Percentiles rank a stretch among this genome's conserved stretches.
These are phyloP conservation scores for Fulica atra DNA, from an alignment of 2,113 vertebrate genomes.

Conservation along the genomic window DNA sequence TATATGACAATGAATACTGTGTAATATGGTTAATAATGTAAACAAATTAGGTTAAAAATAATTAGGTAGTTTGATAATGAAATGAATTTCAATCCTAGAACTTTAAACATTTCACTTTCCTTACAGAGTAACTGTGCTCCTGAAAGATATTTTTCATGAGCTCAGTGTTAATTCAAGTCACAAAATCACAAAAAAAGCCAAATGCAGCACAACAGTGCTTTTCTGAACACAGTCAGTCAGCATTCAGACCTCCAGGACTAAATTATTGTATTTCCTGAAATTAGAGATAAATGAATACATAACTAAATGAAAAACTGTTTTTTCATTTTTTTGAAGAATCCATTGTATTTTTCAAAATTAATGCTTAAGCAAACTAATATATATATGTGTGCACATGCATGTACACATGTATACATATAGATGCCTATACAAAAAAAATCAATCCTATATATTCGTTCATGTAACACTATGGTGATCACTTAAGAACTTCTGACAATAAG, in stretches of 20 bases:
- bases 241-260: not conserved
- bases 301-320: not conserved
- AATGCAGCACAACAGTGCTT: not conserved
- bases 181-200: not conserved
- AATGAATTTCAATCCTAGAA: not conserved
- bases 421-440: not conserved
- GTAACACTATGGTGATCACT: not conserved
- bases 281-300: not conserved
- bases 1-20: not conserved
- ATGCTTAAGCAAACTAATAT: not conserved
- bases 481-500: not conserved
- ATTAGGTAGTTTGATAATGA: not conserved
- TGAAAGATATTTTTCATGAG: not conserved
- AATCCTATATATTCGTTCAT: not conserved
- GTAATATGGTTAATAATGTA: not conserved
- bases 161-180: not conserved
- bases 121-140: not conserved
- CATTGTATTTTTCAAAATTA: not conserved
- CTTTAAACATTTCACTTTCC: not conserved
- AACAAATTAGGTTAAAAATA: not conserved
- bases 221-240: not conserved
- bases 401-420: not conserved
- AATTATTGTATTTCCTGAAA: not conserved
- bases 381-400: fast-evolving
- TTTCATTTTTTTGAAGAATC: not conserved